Conservation (phyloP, 2,113 vertebrate species). For the Pardalotus punctatus region DNA sequence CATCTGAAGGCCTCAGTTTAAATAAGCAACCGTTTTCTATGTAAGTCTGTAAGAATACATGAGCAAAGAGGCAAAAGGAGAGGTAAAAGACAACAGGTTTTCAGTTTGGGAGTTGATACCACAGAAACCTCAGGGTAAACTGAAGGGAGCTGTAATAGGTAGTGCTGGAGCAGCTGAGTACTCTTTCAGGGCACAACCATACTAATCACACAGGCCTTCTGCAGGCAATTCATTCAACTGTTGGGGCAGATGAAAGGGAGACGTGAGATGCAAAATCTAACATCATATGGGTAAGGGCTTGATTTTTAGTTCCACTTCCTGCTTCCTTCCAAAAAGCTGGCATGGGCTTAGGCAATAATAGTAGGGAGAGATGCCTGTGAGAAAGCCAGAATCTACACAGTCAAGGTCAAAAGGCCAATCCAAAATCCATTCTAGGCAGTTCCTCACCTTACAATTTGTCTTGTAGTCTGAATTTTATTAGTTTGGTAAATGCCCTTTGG, state of each 20-base stretch:
- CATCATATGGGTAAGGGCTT: background rate
- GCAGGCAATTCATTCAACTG: background rate
- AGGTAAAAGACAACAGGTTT: background rate
- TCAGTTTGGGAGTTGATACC: accelerated
- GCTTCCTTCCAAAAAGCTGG: background rate
- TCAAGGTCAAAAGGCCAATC: background rate
- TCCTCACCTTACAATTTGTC: background rate
- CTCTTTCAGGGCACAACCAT: background rate
- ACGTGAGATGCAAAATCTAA: background rate
- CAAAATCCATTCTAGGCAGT: background rate
- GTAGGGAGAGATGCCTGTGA: background rate
- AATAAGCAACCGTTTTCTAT: background rate
- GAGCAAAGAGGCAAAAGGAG: background rate
- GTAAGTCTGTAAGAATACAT: background rate
- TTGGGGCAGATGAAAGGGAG: background rate
- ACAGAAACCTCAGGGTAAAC: background rate
- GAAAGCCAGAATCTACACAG: background rate
- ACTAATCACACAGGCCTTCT: background rate
- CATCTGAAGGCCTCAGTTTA: background rate
- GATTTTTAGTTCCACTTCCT: background rate
- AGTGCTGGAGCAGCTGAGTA: background rate
- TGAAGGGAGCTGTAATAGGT: background rate
- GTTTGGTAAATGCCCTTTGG: background rate
- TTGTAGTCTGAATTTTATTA: background rate
- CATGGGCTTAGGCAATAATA: background rate